Conservation (phyloP, 1,140 invertebrate species). For the Brachionus sp. region DNA sequence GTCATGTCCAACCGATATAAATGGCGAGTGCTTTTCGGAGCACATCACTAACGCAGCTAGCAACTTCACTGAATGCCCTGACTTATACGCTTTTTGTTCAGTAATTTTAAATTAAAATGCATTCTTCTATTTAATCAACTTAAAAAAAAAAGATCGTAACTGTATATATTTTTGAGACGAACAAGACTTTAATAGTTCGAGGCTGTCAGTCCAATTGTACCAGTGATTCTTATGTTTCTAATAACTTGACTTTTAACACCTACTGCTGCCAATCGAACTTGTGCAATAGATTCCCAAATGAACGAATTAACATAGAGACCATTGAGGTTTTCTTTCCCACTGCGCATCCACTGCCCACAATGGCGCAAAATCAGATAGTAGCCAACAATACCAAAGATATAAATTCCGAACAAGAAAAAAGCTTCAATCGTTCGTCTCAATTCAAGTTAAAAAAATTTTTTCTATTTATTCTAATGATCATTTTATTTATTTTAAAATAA, state of each 20-base stretch:
- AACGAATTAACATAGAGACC: not conserved
- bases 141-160: not conserved
- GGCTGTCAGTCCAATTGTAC: constrained; percentile 22
- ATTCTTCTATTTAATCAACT: not conserved
- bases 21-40: constrained; percentile 27
- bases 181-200: not conserved
- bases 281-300: constrained; percentile 16
- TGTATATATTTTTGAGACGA: not conserved
- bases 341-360: not conserved
- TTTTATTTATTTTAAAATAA: not conserved
- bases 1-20: constrained; percentile 19
- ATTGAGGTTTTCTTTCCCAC: not conserved
- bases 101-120: not conserved
- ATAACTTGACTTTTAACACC: constrained; percentile 17
- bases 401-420: not conserved
- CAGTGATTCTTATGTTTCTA: not conserved
- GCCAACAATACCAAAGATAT: not conserved
- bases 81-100: not conserved
- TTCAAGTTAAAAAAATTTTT: not conserved
- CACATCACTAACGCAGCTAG: not conserved
- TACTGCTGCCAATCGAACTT: not conserved
- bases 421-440: not conserved
- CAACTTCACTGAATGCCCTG: not conserved
- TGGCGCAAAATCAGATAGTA: not conserved
- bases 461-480: not conserved